These are phyloP conservation scores for Pseudanteris insignis DNA, from an alignment of 2,888 invertebrate species.

Conservation along the genomic window DNA sequence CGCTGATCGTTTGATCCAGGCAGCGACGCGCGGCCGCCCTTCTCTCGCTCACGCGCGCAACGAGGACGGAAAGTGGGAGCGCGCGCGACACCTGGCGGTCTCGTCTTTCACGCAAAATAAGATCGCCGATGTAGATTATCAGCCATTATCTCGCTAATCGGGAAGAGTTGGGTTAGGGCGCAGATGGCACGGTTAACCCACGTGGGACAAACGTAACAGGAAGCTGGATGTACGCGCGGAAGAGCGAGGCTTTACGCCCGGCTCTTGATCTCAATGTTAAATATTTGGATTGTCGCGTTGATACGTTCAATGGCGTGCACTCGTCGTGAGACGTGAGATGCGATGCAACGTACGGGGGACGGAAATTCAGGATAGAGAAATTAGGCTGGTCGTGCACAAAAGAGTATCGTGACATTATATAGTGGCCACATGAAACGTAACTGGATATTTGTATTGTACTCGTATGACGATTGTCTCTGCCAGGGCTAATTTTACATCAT, in stretches of 20 bases:
- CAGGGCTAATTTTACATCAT: too few species aligned
- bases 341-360: too few species aligned
- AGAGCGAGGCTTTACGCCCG: constrained; percentile 34
- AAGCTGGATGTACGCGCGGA: constrained; percentile 47
- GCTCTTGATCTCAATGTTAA: constrained; percentile 63
- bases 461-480: too few species aligned
- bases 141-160: constrained; percentile 61
- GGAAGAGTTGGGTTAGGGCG: constrained; percentile 56
- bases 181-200: constrained; percentile 20
- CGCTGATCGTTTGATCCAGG: constrained; percentile 53
- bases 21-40: constrained; percentile 40
- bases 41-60: constrained; percentile 19
- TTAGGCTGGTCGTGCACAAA: too few species aligned
- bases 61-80: constrained; percentile 12
- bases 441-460: too few species aligned
- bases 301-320: constrained; percentile 56
- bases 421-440: too few species aligned
- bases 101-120: constrained; percentile 64
- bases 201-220: constrained; percentile 53
- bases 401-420: too few species aligned
- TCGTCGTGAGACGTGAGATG: constrained; percentile 10
- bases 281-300: constrained; percentile 66
- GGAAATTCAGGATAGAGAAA: too few species aligned
- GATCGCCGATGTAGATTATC: constrained; percentile 61
- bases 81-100: constrained; percentile 56